Base-by-base conservation (phyloP, 2,797 vertebrate species). In the Crocidura indochinensis region DNA sequence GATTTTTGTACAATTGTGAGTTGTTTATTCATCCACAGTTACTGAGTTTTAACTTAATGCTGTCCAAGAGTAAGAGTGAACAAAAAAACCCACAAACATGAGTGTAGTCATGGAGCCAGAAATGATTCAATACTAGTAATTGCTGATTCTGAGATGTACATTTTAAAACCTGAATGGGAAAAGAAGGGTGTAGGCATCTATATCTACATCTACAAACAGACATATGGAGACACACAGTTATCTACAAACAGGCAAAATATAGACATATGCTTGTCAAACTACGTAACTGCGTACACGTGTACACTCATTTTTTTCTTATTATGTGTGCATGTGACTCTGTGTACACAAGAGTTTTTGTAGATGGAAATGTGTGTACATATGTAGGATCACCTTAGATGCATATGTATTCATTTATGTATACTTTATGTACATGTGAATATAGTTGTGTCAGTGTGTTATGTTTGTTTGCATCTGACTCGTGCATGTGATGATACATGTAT, bases 261-360 rank as follows among this genome's bases (percentile, higher is more conserved):
- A 56, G 8, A 22, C 26, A 46, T 24, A 10, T 8, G 3, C 7
- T 65, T 17, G 5, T 47, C 27, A 8, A 10, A 31, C 6, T 22
- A 6, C 1, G 1, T 17, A 20, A 0, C 0, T 10, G 7, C 9
- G 0, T 3, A 0, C 8, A 38, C 6, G 24, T 44, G 22, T 17
- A 10, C 60, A 15, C 19, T 49, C 3, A 3, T 49, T 20, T 17
- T 60, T 19, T 20, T 15, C 56, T 19, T 19, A 60, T 38, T 49
- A 1, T 17, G 27, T 10, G 1, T 79, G 29, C 27, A 68, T 29
- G 10, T 68, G 27, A 29, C n/a, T 29, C n/a, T 64, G n/a, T 62
- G 1, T 22, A 14, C 6, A 8, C 24, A 49, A 26, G 62, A 27
- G 3, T 8, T 14, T 10, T 8, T 84, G 10, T 74, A 22, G 17